A percentile compares a stretch with the other conserved stretches of the same genome.
Conservation (phyloP, 2,797 vertebrate species). For the Alcedo quadribrachys region DNA sequence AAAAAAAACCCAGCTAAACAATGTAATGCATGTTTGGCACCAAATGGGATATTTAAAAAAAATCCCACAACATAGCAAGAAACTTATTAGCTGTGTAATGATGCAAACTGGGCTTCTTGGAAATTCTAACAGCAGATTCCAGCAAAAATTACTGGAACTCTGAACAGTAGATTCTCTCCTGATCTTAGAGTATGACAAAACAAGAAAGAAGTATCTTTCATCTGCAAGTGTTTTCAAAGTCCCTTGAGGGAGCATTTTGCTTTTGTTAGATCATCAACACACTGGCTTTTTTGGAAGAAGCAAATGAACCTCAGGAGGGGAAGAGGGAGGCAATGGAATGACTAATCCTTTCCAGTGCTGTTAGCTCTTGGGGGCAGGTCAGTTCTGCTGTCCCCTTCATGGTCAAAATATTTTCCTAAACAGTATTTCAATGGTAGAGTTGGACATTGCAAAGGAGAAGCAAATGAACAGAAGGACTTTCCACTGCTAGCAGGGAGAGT, state of each 20-base stretch:
- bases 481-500: neutral
- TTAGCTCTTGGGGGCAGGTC: neutral
- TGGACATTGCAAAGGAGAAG: neutral
- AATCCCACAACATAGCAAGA: neutral
- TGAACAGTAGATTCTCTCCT: neutral
- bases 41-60: neutral
- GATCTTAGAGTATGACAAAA: neutral
- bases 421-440: neutral
- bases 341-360: neutral
- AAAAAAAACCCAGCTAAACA: neutral
- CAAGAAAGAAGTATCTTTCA: neutral
- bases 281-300: neutral
- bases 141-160: neutral
- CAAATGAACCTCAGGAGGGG: neutral
- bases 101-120: neutral
- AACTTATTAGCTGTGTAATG: neutral
- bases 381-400: neutral
- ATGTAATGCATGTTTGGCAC: neutral
- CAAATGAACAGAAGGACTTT: neutral
- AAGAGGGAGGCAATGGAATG: neutral
- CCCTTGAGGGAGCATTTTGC: neutral
- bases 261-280: constrained; percentile 5
- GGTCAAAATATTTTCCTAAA: neutral
- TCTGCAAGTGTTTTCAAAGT: neutral
- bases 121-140: neutral